Base-by-base conservation (phyloP, 2,888 invertebrate genomes). In the Drosophila maculinotata region DNA sequence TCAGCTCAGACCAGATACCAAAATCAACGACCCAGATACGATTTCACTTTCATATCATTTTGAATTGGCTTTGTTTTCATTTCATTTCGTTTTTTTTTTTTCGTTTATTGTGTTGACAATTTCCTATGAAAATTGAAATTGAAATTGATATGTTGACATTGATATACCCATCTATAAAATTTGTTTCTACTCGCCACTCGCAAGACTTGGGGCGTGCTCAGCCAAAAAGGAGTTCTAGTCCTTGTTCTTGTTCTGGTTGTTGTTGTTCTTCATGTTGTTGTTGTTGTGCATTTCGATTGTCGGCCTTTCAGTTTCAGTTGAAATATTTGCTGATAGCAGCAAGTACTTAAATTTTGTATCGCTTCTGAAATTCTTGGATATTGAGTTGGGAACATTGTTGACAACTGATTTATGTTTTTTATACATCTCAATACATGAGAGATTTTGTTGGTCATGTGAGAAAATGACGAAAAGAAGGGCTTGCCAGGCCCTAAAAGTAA, bases 61-160 rank as follows among this genome's bases (percentile, higher is more conserved):
- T 6, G 33, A 14, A 47, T 62, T 39, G 17, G 20, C 42, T 48
- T 51, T 36, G 14, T 15, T 39, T 52, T 31, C 15, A 25, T 54
- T 38, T 12, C n/a, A n/a, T n/a, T n/a, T 30, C 14, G 35, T 48
- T 41, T 14, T 52, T 30, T 6, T 48, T 67, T 41, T 10, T n/a
- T 33, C 20, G 39, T 57, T 62, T 42, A 47, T 45, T 59, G 31
- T 60, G 58, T 68, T 83, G 65, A 73, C 81, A 81, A 60, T 82
- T 81, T 81, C 83, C 81, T 28, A 60, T 69, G 81, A 84, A 84
- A 69, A 48, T 69, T 36, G 38, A 58, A 36, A 41, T 26, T 57
- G 79, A 85, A 82, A 83, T 76, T 66, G 81, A 87, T 87, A 84
- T 69, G 75, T 64, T 77, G 78, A 74, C 75, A 75, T 77, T 69